Evolutionary conservation across 2,888 invertebrate genomes (phyloP), one percentile per base, ranked within the genome.

Genomic region (Teleiodes luculella): DNA sequence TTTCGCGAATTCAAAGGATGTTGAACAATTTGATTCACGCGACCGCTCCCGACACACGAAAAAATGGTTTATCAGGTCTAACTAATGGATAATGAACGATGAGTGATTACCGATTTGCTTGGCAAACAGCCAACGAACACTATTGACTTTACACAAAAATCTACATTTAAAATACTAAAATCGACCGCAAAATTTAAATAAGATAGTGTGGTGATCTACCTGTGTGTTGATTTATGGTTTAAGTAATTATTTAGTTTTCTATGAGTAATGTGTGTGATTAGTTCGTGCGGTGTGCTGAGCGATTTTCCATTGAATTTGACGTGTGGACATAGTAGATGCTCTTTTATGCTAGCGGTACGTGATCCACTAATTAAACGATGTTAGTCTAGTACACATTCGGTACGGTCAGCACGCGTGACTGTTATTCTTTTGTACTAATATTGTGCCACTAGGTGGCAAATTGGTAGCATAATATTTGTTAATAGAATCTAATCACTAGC

Each of bases 51-150:
- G 66, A 70, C 67, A 67, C 65, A 74, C 70, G 71, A 69, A 58
- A 54, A 67, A 64, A 72, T 63, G 64, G 66, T 64, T 73, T 71
- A 68, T 13, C 49, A n/a, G 5, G n/a, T n/a, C n/a, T n/a, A n/a
- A 13, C 33, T 47, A 69, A 74, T 74, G 72, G 72, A 74, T 82
- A 84, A 86, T 83, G 78, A 78, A 64, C 74, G 78, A 75, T 77
- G 79, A 81, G 68, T 76, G 80, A 82, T 76, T 68, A 57, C 58
- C 66, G 48, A 55, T 55, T 80, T 81, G 76, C 66, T 76, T 74
- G 76, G 78, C 80, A 80, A 84, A 85, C 63, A 80, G 61, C 74
- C 76, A 78, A 70, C 70, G 68, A 59, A 70, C 65, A 75, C 72
- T 83, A 74, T 83, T 83, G 70, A 80, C 77, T 76, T 76, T 73